A percentile compares a stretch with the other conserved stretches of the same genome.
These are phyloP conservation scores for Molossus molossus DNA, from an alignment of 2,797 vertebrate genomes.

Conservation along the genomic window DNA sequence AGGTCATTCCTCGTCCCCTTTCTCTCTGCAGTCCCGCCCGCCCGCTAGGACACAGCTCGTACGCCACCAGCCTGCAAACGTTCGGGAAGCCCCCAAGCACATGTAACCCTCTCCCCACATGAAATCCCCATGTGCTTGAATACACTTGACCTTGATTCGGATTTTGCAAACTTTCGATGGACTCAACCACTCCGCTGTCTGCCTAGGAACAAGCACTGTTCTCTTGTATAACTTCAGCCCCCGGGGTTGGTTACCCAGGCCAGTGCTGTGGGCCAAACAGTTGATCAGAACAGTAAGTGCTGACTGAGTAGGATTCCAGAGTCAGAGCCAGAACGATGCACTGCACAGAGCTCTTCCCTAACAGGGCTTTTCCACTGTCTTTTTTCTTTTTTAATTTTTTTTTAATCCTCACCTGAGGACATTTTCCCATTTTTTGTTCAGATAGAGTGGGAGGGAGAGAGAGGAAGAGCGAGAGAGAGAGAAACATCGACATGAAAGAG, in stretches of 20 bases:
- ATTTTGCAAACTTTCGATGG: conserved; percentile 37
- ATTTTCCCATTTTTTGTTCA: no score
- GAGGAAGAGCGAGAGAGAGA: no score
- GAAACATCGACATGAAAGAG: no score
- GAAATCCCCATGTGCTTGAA: neutral
- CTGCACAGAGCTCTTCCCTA: neutral
- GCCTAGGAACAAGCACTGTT: neutral
- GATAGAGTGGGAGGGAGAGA: no score
- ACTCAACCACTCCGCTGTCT: neutral
- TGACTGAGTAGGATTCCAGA: neutral
- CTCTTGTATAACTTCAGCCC: neutral
- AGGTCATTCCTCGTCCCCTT: neutral
- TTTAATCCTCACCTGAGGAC: no score
- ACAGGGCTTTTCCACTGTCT: neutral
- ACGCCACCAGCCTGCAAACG: neutral
- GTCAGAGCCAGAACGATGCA: neutral
- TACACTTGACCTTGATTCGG: neutral
- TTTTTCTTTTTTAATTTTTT: no score
- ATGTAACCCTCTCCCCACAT: neutral
- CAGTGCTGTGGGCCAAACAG: conserved; percentile 12
- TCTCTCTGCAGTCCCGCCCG: no score
- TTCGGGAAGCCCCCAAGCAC: neutral
- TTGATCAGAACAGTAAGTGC: neutral
- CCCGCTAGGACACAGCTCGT: neutral
- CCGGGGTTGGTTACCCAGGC: neutral